Evolutionary conservation across 2,797 vertebrate species (phyloP), one percentile per base, ranked within the genome.

Genomic region (Diceros bicornis): DNA sequence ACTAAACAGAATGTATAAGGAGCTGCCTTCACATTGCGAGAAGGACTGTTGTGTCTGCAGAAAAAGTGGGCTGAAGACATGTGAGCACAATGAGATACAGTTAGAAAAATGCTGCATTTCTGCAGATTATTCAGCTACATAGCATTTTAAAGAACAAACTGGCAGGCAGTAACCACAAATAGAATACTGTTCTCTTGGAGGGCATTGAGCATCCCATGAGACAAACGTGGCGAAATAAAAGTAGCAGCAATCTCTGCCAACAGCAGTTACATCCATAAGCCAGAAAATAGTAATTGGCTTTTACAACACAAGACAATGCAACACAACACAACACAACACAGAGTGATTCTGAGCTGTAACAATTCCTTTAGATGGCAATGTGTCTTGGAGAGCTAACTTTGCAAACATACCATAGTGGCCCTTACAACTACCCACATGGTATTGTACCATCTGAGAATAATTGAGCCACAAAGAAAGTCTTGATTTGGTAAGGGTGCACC

Each of bases 131-230:
- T 21, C 21, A 23, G 27, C 78, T 34, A 4, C 68, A 6, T 3
- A 23, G 59, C 68, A 18, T 37, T 62, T 69, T 13, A 88, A 20
- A 25, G 29, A 32, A 64, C n/a, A 55, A 34, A 66, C 7, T 37
- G 5, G 20, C 37, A 59, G 10, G 27, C 12, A 3, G 5, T 2
- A 0, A 69, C 75, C 64, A 92, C 71, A 83, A 69, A 32, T 7
- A 9, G 32, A 47, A 47, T 17, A 17, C 6, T 11, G 2, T 9
- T 32, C 5, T n/a, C 25, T 23, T 59, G 34, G 44, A 66, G 25
- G 55, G 11, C n/a, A 3, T 2, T 1, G 29, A 29, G 25, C 5
- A 13, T 7, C 2, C 55, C 32, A 1, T 0, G 6, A 16, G 17
- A 32, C 16, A 7, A 59, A 25, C 7, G 21, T 21, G 29, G 18